Base-by-base conservation (phyloP, 2,113 vertebrate genomes). In the Cynopterus brachyotis region DNA sequence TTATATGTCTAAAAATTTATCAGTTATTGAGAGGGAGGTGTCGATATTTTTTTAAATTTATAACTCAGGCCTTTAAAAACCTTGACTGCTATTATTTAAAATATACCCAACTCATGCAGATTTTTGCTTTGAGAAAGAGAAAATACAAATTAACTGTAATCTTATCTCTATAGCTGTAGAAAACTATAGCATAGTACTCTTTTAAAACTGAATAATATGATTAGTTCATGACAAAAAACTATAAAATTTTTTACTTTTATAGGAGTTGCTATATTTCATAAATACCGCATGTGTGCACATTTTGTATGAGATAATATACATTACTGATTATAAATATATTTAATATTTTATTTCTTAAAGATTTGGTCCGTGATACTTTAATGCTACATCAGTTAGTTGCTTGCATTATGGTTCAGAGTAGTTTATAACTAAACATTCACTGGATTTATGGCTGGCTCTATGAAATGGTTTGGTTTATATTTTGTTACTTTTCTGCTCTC, bases 391-490 rank as follows among this genome's bases (percentile, higher is more conserved):
- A 76, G 0, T 92, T 93, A 80, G 35, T 97, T 86, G 45, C 35
- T 12, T 97, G 1, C 8, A 2, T 55, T 83, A 2, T 85, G 17
- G 72, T 93, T 97, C 88, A 40, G 6, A 91, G 10, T 93, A 53
- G 90, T 94, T 89, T 94, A 88, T 92, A 95, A 55, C 60, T 96
- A 95, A 76, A 76, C 6, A 1, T 1, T 87, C 89, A 87, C 4
- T 96, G 67, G 73, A 95, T 95, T 97, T 95, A 90, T 94, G 87
- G 10, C 26, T 92, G 87, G 1, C 80, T 96, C 9, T 82, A 10
- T 94, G 91, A 94, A 55, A n/a, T 93, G 45, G 10, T 26, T 45
- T 57, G 12, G 81, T 75, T 95, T 94, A 53, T 30, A 79, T 86
- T 94, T 96, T 94, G 50, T 91, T 91, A 55, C n/a, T 75, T 88